phyloP scores from a whole-genome alignment of 2,113 vertebrate species.

The Onychostoma macrolepis region DNA sequence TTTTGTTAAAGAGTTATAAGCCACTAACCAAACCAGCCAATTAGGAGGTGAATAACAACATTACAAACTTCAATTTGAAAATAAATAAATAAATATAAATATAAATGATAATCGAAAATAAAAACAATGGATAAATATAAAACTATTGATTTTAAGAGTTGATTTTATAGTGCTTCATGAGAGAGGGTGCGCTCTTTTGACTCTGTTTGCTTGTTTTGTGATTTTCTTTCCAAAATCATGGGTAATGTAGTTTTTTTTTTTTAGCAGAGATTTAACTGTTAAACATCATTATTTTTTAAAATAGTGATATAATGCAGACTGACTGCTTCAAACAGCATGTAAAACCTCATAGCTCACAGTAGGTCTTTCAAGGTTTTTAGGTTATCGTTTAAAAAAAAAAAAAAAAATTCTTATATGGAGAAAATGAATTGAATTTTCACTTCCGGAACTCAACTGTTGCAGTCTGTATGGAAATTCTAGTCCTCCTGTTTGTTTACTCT shows the following conservation, averaged over 20 bases:
- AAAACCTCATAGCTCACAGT: too few species aligned
- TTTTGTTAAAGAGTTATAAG: background rate
- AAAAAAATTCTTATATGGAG: too few species aligned
- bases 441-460: background rate
- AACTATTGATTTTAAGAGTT: background rate
- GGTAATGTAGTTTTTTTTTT: background rate
- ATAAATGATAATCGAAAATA: too few species aligned
- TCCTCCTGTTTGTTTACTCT: background rate
- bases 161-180: background rate
- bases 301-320: background rate
- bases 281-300: background rate
- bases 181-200: background rate
- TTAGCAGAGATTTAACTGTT: background rate
- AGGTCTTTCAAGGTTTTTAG: background rate
- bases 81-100: too few species aligned
- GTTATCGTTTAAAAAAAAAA: too few species aligned
- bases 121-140: background rate
- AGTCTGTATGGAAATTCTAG: background rate
- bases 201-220: background rate
- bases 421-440: background rate
- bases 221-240: background rate
- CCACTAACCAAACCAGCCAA: background rate
- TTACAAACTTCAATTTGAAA: background rate
- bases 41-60: background rate
- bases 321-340: background rate